Percentiles rank a stretch among this genome's conserved stretches.
Conservation (phyloP, 2,888 invertebrate genomes). For the Leptura quadrifasciata region DNA sequence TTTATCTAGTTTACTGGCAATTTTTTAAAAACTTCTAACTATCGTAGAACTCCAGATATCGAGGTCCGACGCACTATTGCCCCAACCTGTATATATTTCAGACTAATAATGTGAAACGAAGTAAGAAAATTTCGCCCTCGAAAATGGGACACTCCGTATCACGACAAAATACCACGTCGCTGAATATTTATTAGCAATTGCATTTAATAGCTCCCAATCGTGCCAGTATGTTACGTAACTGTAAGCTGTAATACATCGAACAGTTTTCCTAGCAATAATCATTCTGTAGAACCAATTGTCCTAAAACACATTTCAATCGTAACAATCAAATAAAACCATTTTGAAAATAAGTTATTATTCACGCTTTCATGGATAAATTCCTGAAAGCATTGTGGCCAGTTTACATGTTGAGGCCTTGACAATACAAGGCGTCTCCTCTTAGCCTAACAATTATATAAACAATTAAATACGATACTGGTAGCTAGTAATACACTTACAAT, state of each 20-base stretch:
- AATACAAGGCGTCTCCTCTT: slow-evolving; percentile 45
- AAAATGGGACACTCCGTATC: neutral
- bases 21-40: no score
- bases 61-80: no score
- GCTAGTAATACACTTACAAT: slow-evolving; percentile 45
- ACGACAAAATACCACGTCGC: neutral
- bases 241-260: slow-evolving; percentile 3
- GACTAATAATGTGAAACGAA: no score
- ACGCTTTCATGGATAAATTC: slow-evolving; percentile 19
- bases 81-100: no score
- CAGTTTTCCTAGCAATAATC: neutral
- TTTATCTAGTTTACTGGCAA: no score
- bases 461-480: slow-evolving; percentile 44
- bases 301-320: neutral
- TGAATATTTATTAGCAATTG: slow-evolving; percentile 1
- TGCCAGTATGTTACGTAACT: slow-evolving; percentile 7
- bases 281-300: neutral
- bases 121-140: neutral
- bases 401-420: slow-evolving; percentile 47
- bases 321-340: neutral
- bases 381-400: neutral
- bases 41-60: no score
- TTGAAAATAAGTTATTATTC: slow-evolving; percentile 10
- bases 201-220: slow-evolving; percentile 7
- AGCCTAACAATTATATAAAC: slow-evolving; percentile 46